phyloP scores from a whole-genome alignment of 2,113 vertebrate species.

The Pluvianellus socialis region DNA sequence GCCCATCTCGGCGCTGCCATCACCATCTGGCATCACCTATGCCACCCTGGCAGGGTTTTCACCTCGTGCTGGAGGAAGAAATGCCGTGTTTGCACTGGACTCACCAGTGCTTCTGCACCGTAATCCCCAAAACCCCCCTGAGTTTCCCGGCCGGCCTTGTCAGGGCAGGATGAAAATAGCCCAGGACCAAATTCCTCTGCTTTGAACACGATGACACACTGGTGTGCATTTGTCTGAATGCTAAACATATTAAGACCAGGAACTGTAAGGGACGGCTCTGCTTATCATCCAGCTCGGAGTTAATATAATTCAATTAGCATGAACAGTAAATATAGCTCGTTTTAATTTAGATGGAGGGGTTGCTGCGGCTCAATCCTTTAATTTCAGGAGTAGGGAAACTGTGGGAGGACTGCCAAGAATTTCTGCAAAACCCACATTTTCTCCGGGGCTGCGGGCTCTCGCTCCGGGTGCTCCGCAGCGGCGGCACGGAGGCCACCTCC shows the following conservation, averaged over 20 bases:
- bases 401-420: not conserved
- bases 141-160: not conserved
- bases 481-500: not conserved
- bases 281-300: not conserved
- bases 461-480: not conserved
- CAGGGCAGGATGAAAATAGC: not conserved
- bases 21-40: accelerated
- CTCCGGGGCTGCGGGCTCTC: not conserved
- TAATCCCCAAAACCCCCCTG: accelerated
- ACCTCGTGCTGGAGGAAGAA: not conserved
- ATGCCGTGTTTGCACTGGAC: accelerated
- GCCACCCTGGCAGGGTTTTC: accelerated
- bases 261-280: not conserved
- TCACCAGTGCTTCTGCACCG: not conserved
- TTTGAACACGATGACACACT: not conserved
- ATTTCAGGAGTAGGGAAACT: not conserved
- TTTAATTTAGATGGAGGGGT: constrained; percentile 1
- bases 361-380: not conserved
- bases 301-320: constrained; percentile 10
- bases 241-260: not conserved
- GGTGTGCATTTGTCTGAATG: not conserved
- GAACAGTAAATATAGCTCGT: not conserved
- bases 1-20: accelerated
- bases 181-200: not conserved
- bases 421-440: not conserved